phyloP scores from a whole-genome alignment of 53 echinoderm and acorn worm species.

The Apostichopus leukothele region DNA sequence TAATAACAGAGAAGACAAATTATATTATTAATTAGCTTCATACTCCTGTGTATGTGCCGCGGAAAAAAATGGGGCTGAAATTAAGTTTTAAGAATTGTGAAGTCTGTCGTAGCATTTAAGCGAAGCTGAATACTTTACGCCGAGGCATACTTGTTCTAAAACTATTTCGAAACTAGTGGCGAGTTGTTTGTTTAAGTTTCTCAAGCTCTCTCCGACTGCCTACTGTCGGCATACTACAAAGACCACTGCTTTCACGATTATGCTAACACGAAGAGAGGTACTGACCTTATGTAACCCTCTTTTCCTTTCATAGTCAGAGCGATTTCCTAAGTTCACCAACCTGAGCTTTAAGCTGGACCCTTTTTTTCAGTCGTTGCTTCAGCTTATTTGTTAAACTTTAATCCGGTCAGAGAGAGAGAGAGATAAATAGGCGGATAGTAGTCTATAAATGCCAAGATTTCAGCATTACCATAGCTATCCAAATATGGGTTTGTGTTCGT shows the following conservation, averaged over 20 bases:
- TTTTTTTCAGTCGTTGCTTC: background rate
- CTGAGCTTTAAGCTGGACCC: conserved; percentile 15
- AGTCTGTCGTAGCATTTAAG: background rate
- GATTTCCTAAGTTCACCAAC: conserved; percentile 35
- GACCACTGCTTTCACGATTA: conserved; percentile 31
- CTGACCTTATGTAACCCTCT: conserved; percentile 35
- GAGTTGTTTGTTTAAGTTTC: conserved; percentile 17
- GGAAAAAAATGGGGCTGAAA: background rate
- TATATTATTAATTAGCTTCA: too few relatives aligned
- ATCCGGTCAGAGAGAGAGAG: background rate
- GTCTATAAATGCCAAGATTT: conserved; percentile 23
- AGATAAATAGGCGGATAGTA: conserved; percentile 28
- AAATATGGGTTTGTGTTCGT: conserved; percentile 15
- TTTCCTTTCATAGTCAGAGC: background rate
- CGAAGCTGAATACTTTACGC: too few relatives aligned
- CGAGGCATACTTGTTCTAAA: too few relatives aligned
- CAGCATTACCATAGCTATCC: conserved; percentile 33
- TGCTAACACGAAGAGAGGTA: background rate
- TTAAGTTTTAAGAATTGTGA: background rate
- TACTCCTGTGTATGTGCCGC: too few relatives aligned
- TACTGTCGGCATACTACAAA: conserved; percentile 37
- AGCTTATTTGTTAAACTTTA: conserved; percentile 25
- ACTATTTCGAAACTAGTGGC: background rate
- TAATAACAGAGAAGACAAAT: too few relatives aligned
- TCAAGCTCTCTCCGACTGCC: too few relatives aligned